Evolutionary conservation across 2,113 vertebrate genomes (phyloP).

Genomic region (Pogonocichla stellata): DNA sequence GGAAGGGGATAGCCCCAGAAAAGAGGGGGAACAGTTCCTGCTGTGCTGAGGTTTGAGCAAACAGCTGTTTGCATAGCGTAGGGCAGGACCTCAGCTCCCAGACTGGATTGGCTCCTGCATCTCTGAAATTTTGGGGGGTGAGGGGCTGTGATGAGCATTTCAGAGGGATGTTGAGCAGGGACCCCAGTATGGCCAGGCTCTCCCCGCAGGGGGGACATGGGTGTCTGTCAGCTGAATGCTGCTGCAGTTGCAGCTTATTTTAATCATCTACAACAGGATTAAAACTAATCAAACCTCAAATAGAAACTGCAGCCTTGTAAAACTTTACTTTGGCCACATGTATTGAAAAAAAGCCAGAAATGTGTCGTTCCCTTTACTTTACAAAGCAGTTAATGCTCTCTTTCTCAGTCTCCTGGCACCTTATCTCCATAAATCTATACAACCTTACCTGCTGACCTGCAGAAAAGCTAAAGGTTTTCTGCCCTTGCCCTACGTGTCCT

Average conservation of each 20-base stretch:
- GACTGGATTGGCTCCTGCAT: neutral
- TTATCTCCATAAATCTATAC: neutral
- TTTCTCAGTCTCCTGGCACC: neutral
- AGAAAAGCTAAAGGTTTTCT: neutral
- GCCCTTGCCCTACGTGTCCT: accelerated
- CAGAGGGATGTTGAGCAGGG: accelerated
- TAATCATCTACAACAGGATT: neutral
- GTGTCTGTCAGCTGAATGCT: neutral
- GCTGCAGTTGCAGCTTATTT: neutral
- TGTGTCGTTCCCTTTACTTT: accelerated
- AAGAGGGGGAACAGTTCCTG: accelerated
- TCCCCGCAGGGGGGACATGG: accelerated
- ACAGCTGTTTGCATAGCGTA: accelerated
- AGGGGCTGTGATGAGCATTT: accelerated
- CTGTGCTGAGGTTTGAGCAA: neutral
- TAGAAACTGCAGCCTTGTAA: neutral
- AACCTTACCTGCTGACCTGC: accelerated
- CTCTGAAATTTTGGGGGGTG: neutral
- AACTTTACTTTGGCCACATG: neutral
- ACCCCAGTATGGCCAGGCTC: neutral
- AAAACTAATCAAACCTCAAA: neutral
- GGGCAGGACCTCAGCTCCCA: accelerated
- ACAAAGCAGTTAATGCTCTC: accelerated
- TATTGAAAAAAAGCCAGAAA: neutral
- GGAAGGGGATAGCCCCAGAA: neutral